These are phyloP conservation scores for Rhinoptilus africanus DNA, from an alignment of 2,113 vertebrate species.

Conservation along the genomic window DNA sequence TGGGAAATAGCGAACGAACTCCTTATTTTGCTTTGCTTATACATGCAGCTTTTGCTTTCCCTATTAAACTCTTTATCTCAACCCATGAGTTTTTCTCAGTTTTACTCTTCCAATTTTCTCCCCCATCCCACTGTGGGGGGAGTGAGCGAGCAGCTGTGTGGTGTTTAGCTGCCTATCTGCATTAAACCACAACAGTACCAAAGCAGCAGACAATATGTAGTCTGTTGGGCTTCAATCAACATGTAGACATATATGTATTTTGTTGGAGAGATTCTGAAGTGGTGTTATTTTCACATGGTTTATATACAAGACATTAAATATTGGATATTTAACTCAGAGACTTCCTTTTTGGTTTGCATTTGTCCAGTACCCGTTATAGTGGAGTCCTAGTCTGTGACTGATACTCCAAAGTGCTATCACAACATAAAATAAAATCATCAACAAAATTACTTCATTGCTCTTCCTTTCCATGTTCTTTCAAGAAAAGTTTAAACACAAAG, in stretches of 20 bases:
- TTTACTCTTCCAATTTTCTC: not conserved
- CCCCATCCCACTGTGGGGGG: rapidly evolving
- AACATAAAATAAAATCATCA: not conserved
- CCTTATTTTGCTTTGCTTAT: not conserved
- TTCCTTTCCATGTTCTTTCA: not conserved
- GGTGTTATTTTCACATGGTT: not conserved
- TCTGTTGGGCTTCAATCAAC: not conserved
- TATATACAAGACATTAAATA: not conserved
- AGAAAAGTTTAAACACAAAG: not conserved
- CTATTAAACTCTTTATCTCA: not conserved
- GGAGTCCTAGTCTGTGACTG: not conserved
- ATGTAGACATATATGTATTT: not conserved
- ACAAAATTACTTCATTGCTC: not conserved
- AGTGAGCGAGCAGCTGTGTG: not conserved
- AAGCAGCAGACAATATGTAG: not conserved
- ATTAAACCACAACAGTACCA: not conserved
- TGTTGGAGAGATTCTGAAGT: not conserved
- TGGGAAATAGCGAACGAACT: not conserved
- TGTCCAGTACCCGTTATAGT: not conserved
- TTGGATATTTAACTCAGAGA: not conserved
- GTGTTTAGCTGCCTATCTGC: not conserved
- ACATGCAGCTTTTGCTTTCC: not conserved
- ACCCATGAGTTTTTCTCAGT: not conserved
- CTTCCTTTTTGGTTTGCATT: not conserved
- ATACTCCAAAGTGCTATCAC: not conserved